These are phyloP conservation scores for Natator depressus DNA, from an alignment of 2,113 vertebrate genomes.

Conservation along the genomic window DNA sequence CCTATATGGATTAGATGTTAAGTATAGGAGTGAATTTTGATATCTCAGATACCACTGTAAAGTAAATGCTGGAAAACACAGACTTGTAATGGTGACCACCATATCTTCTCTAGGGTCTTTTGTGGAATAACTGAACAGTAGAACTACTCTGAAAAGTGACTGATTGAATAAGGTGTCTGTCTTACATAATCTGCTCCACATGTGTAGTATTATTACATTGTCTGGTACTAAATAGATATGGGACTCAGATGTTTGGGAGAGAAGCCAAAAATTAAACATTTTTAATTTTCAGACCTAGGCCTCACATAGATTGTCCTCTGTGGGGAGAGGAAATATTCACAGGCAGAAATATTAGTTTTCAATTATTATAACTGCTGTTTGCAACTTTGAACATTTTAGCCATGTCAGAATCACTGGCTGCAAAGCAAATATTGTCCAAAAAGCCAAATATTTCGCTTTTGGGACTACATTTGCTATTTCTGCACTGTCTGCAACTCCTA, in stretches of 20 bases:
- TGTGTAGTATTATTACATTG: background rate
- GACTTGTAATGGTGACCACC: background rate
- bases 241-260: background rate
- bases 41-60: background rate
- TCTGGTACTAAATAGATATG: background rate
- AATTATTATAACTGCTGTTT: background rate
- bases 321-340: constrained; percentile 3
- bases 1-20: background rate
- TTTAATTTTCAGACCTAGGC: background rate
- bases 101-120: background rate
- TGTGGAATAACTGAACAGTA: background rate
- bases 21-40: background rate
- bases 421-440: constrained; percentile 6
- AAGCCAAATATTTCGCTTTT: background rate
- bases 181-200: background rate
- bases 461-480: background rate
- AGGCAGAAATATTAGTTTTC: background rate
- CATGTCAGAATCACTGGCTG: background rate
- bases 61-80: background rate
- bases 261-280: background rate
- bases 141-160: background rate
- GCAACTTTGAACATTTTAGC: background rate
- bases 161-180: background rate
- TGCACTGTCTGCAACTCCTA: background rate
- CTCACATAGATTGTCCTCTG: background rate